These are phyloP conservation scores for Tryphoninae sp. DNA, from an alignment of 2,888 invertebrate species.

Conservation along the genomic window DNA sequence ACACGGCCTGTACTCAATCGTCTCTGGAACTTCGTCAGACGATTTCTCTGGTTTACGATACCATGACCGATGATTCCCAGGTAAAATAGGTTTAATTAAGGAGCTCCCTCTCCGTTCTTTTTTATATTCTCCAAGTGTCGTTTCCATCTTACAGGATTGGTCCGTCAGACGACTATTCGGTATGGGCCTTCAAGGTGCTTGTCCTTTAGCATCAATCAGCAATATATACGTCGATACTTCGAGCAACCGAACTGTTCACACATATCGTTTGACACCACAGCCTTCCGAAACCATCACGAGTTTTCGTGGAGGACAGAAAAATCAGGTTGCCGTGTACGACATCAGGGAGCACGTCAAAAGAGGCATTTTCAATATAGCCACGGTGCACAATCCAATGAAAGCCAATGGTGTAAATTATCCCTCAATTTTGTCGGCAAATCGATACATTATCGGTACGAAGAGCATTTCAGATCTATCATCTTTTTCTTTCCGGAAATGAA, in stretches of 20 bases:
- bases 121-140: not conserved
- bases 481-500: not conserved
- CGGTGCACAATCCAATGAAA: slow-evolving; percentile 82
- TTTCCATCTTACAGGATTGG: slow-evolving; percentile 85
- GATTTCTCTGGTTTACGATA: slow-evolving; percentile 94
- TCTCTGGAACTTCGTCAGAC: slow-evolving; percentile 92
- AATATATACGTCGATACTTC: slow-evolving; percentile 92
- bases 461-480: not conserved
- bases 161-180: slow-evolving; percentile 94
- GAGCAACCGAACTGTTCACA: slow-evolving; percentile 83
- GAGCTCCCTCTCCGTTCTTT: no score
- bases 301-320: slow-evolving; percentile 87
- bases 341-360: slow-evolving; percentile 81
- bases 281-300: slow-evolving; percentile 85
- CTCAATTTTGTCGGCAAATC: slow-evolving; percentile 89
- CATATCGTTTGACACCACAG: slow-evolving; percentile 85
- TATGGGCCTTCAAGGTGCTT: slow-evolving; percentile 90
- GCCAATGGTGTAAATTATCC: slow-evolving; percentile 84
- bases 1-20: slow-evolving; percentile 84
- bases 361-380: slow-evolving; percentile 87
- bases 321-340: slow-evolving; percentile 88
- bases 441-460: slow-evolving; percentile 86
- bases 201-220: slow-evolving; percentile 90
- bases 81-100: slow-evolving; percentile 60
- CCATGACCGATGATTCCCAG: slow-evolving; percentile 80